A percentile compares a stretch with the other conserved stretches of the same genome.
phyloP scores from a whole-genome alignment of 2,113 vertebrate species.

The Microcebus griseorufus region DNA sequence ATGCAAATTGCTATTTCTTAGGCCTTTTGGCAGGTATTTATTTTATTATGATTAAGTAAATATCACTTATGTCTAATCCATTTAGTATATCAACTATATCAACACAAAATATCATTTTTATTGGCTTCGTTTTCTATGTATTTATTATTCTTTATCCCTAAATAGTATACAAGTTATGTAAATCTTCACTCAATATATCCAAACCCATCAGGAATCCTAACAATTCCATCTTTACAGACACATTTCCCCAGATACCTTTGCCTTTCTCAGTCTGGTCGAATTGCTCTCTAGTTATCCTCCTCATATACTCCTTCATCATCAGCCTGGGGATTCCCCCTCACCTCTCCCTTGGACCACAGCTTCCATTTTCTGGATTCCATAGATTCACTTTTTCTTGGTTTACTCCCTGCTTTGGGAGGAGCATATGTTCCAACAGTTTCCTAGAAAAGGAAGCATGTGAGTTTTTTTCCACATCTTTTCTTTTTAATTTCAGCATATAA shows the following conservation, averaged over 20 bases:
- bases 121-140: neutral
- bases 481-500: no score
- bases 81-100: neutral
- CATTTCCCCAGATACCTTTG: neutral
- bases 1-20: neutral
- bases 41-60: neutral
- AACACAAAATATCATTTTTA: slow-evolving; percentile 5
- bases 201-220: neutral
- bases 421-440: neutral
- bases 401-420: neutral
- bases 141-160: neutral
- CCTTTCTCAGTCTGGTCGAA: neutral
- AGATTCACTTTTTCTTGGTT: neutral
- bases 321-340: neutral
- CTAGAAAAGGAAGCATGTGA: neutral
- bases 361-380: neutral
- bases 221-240: neutral
- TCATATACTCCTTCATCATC: neutral
- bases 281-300: neutral
- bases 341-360: neutral
- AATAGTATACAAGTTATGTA: neutral
- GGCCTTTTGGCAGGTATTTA: neutral
- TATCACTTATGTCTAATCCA: neutral
- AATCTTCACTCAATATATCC: neutral
- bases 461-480: neutral